Evolutionary conservation across 2,797 vertebrate genomes (phyloP), one percentile per base, ranked within the genome.

Genomic region (Sparidentex hasta): DNA sequence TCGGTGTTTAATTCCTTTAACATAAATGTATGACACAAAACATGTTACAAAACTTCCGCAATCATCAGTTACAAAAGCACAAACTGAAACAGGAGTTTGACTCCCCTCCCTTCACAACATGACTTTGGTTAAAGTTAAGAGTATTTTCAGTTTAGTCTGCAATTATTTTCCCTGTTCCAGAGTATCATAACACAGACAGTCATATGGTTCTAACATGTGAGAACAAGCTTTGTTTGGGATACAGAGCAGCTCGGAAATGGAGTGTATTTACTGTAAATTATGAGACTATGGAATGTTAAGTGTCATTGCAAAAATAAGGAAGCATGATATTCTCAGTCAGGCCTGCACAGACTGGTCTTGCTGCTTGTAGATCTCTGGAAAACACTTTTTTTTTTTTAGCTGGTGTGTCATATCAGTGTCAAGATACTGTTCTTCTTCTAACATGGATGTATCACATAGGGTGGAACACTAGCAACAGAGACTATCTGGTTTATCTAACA

Each of bases 31-130:
- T 57, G 44, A 83, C 82, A 81, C 65, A 66, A 59, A 46, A 48
- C 47, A n/a, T 74, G 48, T 86, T 74, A 83, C 74, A 79, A 86
- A 88, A 87, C 72, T 48, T 88, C 80, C 73, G 83, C 76, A 71
- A 61, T 72, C 63, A 76, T 62, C 44, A 78, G 62, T 58, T 71
- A 81, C 76, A 85, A 80, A 81, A 76, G 64, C 50, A 84, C 82
- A 85, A 76, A 85, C 48, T 76, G 77, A 81, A 83, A 79, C 65
- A 55, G 63, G n/a, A 27, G 66, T 56, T 25, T 59, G 18, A 29
- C 62, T 52, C 63, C 47, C 55, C 0, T 0, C 55, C 71, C 69
- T 64, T 68, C 82, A 66, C 75, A 81, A 77, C 72, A 33, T 0
- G 7, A 41, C 48, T 74, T 33, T 58, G 55, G 61, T 69, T 73